Evolutionary conservation across 2,888 invertebrate genomes (phyloP).

Genomic region (Amiota minor): DNA sequence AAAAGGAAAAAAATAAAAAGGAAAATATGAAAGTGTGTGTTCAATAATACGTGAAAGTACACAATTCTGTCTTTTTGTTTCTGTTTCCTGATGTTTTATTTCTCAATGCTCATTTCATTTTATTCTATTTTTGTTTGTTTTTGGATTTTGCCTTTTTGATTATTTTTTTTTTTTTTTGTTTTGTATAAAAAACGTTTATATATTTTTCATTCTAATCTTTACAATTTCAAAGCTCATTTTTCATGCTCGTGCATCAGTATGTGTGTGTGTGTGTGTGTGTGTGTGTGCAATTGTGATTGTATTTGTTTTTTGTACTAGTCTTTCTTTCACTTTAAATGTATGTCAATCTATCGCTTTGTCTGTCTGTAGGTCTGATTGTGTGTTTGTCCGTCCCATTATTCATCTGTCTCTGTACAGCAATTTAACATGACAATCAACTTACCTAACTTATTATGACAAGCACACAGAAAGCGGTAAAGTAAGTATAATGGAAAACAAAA

Average conservation of each 20-base stretch:
- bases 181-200: not conserved
- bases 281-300: too few species aligned
- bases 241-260: not conserved
- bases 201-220: constrained; percentile 17
- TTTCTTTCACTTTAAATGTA: not conserved
- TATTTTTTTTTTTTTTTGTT: constrained; percentile 1
- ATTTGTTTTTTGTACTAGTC: too few species aligned
- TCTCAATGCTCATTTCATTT: too few species aligned
- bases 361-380: not conserved
- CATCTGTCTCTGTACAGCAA: constrained; percentile 28
- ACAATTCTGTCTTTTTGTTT: not conserved
- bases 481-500: not conserved
- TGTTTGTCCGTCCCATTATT: not conserved
- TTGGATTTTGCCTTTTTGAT: not conserved
- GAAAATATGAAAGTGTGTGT: constrained; percentile 1
- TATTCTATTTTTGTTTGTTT: too few species aligned
- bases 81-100: too few species aligned
- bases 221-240: not conserved
- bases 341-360: not conserved
- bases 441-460: constrained; percentile 35
- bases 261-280: too few species aligned
- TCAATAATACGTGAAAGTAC: constrained; percentile 19
- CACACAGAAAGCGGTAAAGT: constrained; percentile 1
- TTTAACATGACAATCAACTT: constrained; percentile 58
- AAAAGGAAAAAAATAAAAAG: not conserved